Evolutionary conservation across 2,113 vertebrate species (phyloP), one percentile per base, ranked within the genome.

Genomic region (Epinephelus lanceolatus): DNA sequence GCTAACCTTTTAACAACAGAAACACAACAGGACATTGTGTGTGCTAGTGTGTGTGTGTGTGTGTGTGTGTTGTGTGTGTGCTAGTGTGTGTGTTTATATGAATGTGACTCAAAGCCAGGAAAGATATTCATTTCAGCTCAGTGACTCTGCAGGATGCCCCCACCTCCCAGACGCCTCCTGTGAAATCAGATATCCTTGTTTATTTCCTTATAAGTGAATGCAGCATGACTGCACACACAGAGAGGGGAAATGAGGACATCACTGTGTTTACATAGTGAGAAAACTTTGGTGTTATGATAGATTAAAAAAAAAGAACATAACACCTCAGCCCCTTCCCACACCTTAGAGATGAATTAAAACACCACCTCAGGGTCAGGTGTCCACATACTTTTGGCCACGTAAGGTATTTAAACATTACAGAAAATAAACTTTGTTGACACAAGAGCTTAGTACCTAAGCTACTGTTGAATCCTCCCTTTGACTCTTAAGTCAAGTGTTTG

Each of bases 271-370:
- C 5, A 19, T 23, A 17, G 49, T 51, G 49, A 18, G 13, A 5
- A 17, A 18, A 17, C 18, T 27, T 42, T 45, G 4, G 21, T 10
- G 4, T 42, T 49, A 49, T 15, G 7, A 18, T 18, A 47, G 8
- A 23, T 9, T 2, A 6, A 3, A 18, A 5, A 33, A 59, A 15
- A 27, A 23, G 1, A 14, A 2, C 0, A 23, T 27, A 73, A 0
- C 18, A 70, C 6, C 30, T 17, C 11, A 25, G 13, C 0, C 11
- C 1, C 4, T 4, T 62, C 3, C 60, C 8, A 61, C 19, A 14
- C 6, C 15, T 33, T 6, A 12, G 25, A 11, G 11, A 47, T 56
- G 3, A 70, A 74, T 14, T 45, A 3, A 71, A 59, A 51, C 21
- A 60, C 27, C 7, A 15, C 60, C 30, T 62, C 18, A 21, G 11